Conservation (phyloP, 2,797 vertebrate genomes). For the Denticeps clupeoides region DNA sequence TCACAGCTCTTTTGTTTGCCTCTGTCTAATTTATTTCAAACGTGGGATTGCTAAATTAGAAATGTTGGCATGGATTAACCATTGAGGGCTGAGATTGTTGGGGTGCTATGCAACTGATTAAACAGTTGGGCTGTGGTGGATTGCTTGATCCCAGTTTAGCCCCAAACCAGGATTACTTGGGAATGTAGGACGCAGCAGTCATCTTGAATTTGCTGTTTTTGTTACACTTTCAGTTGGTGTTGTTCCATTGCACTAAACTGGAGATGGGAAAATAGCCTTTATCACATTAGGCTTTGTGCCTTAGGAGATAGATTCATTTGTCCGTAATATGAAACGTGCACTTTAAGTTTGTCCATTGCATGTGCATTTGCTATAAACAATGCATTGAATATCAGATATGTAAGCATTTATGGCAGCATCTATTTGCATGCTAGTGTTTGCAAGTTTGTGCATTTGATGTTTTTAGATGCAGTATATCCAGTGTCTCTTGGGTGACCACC, state of each 20-base stretch:
- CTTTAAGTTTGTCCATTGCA: too few relatives aligned
- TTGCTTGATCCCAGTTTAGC: slow-evolving; percentile 20
- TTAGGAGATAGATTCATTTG: too few relatives aligned
- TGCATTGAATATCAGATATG: not conserved
- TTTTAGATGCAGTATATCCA: too few relatives aligned
- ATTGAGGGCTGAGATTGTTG: slow-evolving; percentile 4
- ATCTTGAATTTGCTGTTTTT: slow-evolving; percentile 41
- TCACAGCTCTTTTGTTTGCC: not conserved
- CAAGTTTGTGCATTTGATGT: too few relatives aligned
- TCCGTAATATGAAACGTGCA: too few relatives aligned
- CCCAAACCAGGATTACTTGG: slow-evolving; percentile 43
- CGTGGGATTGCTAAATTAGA: slow-evolving; percentile 1
- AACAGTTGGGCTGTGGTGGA: slow-evolving; percentile 1
- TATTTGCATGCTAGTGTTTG: not conserved
- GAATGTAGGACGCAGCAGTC: slow-evolving; percentile 48
- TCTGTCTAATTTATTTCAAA: not conserved
- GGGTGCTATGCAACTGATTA: slow-evolving; percentile 10
- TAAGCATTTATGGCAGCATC: slow-evolving; percentile 2
- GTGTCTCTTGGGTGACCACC: too few relatives aligned
- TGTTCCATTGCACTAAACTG: slow-evolving; percentile 42
- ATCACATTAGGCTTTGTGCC: too few relatives aligned
- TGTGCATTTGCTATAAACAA: too few relatives aligned
- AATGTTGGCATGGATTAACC: slow-evolving; percentile 47
- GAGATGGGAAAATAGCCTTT: slow-evolving; percentile 29
- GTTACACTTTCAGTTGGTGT: slow-evolving; percentile 51